Percentiles rank a stretch among this genome's conserved stretches.
These are phyloP conservation scores for Crepidodera aurea DNA, from an alignment of 2,888 invertebrate species.

Conservation along the genomic window DNA sequence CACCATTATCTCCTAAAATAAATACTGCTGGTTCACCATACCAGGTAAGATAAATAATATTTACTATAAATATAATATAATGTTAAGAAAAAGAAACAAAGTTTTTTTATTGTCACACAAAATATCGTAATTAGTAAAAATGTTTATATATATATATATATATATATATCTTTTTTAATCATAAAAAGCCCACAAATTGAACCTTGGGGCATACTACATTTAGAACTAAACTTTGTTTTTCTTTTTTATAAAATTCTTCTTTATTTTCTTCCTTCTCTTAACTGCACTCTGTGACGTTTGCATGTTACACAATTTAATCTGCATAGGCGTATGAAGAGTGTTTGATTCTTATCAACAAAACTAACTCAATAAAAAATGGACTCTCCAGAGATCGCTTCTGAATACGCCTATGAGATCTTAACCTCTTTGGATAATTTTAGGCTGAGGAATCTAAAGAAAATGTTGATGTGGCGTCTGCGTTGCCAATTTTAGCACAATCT, in stretches of 20 bases:
- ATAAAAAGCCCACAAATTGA: no score
- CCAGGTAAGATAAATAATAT: constrained; percentile 66
- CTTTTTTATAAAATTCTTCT: not conserved
- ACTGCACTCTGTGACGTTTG: constrained; percentile 41
- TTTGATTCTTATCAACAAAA: no score
- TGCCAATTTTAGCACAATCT: constrained; percentile 48
- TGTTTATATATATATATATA: no score
- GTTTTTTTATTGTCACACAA: constrained; percentile 5
- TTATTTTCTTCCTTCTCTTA: constrained; percentile 10
- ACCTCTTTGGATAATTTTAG: constrained; percentile 40
- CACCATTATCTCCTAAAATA: constrained; percentile 68
- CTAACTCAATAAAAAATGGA: not conserved
- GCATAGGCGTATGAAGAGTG: not conserved
- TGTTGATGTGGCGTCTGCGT: constrained; percentile 41
- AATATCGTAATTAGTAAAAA: no score
- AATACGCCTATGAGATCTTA: constrained; percentile 19
- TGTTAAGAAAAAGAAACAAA: not conserved
- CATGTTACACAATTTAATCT: constrained; percentile 40
- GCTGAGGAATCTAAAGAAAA: constrained; percentile 46
- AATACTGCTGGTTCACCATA: constrained; percentile 71
- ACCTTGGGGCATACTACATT: no score
- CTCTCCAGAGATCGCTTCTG: not conserved
- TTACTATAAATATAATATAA: not conserved
- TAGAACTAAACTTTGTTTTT: constrained; percentile 20
- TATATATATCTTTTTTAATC: no score